Base-by-base conservation (phyloP, 1,140 invertebrate species). In the Zaprionus tsacasi region DNA sequence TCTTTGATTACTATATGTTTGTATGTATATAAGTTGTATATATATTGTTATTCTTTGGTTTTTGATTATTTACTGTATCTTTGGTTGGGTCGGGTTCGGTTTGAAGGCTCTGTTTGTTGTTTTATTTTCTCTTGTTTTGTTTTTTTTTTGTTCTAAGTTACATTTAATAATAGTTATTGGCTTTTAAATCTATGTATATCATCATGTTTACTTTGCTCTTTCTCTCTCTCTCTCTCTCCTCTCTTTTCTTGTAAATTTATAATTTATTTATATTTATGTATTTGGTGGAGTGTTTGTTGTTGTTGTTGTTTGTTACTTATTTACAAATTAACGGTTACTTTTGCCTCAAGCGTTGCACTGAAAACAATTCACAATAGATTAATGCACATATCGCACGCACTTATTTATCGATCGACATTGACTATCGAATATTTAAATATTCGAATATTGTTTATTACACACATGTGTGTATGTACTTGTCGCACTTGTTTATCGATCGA, bases 201-300 rank as follows among this genome's bases (percentile, higher is more conserved):
- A 77, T 82, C n/a, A 59, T 81, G 60, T 74, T 78, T 81, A 48
- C 30, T 65, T 70, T 69, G 59, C 57, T 38, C 56, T 60, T 58
- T 43, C 48, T 78, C 3, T 13, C 38, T 40, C 21, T 21, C 21
- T 21, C 21, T 40, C 3, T 30, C 27, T 30, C 6, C 38, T 78
- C 65, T 54, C 52, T 66, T 36, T 61, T 21, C 69, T 76, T 74
- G 48, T 33, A 74, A 67, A 68, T 73, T 65, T 67, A 78, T 63
- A 65, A 60, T 55, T 55, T 75, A 69, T 75, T 71, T 74, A 43
- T 74, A 43, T 70, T 86, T 85, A 69, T 75, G 70, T 74, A 43
- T 70, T 86, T 85, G 82, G 82, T 86, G 82, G 82, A 83, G 79
- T 81, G 80, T 70, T 78, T 79, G 68, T 72, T 87, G 58, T 78